These are phyloP conservation scores for Pachyrhynchus sulphureomaculatus DNA, from an alignment of 1,140 invertebrate genomes.

Conservation along the genomic window DNA sequence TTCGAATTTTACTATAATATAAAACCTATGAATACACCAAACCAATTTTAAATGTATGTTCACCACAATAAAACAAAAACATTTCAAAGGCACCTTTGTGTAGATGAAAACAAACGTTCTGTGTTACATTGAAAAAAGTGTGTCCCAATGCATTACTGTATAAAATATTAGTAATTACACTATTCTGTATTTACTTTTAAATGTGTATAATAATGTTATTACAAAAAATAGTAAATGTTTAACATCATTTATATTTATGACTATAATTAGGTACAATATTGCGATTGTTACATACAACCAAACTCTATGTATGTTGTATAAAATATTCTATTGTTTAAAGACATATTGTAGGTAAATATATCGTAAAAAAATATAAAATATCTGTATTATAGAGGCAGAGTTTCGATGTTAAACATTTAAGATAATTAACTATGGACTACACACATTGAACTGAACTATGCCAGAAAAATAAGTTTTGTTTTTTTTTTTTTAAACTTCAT, in stretches of 20 bases:
- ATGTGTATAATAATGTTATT: constrained; percentile 16
- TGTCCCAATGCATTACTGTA: constrained; percentile 34
- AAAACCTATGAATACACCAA: too few relatives aligned
- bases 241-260: constrained; percentile 38
- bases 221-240: constrained; percentile 45
- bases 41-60: constrained; percentile 26
- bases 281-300: constrained; percentile 40
- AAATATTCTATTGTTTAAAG: constrained; percentile 34
- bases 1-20: too few relatives aligned
- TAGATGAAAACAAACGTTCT: constrained; percentile 34
- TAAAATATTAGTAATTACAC: constrained; percentile 24
- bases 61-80: constrained; percentile 17
- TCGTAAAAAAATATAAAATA: constrained; percentile 42
- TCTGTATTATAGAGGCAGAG: constrained; percentile 31
- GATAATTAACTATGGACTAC: constrained; percentile 21
- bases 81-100: constrained; percentile 38
- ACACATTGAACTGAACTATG: constrained; percentile 8
- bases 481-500: background rate
- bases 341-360: constrained; percentile 32
- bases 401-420: constrained; percentile 49
- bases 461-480: constrained; percentile 6
- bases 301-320: constrained; percentile 26
- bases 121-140: constrained; percentile 23
- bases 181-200: constrained; percentile 16
- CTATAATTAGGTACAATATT: constrained; percentile 29